These are phyloP conservation scores for Chaunax sp. DNA, from an alignment of 2,797 vertebrate species.

Conservation along the genomic window DNA sequence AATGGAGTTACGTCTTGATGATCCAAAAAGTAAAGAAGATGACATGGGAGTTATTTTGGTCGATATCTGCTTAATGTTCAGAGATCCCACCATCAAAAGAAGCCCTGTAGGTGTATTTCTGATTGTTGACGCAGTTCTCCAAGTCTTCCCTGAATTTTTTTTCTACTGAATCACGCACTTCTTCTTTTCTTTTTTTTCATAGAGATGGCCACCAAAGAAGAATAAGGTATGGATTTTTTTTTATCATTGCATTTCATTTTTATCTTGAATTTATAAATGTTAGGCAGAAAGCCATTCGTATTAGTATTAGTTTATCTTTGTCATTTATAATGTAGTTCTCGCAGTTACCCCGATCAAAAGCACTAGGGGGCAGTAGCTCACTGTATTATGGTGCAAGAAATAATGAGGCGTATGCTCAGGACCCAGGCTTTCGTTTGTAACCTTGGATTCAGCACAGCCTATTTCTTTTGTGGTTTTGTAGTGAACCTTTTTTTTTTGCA, in stretches of 20 bases:
- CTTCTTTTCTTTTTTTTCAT: constrained; percentile 10
- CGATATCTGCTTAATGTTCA: constrained; percentile 88
- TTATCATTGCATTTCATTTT: constrained; percentile 7
- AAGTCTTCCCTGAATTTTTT: constrained; percentile 18
- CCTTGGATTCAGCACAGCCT: constrained; percentile 62
- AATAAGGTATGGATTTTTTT: constrained; percentile 71
- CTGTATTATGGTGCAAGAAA: constrained; percentile 79
- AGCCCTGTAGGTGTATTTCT: constrained; percentile 71
- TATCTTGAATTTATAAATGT: neutral
- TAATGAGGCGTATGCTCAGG: constrained; percentile 47
- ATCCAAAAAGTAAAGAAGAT: constrained; percentile 92
- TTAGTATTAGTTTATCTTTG: neutral
- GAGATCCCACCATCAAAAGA: constrained; percentile 91
- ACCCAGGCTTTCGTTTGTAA: constrained; percentile 66
- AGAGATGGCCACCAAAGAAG: constrained; percentile 89
- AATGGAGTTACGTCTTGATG: constrained; percentile 87
- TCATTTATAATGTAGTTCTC: neutral
- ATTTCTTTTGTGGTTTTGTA: constrained; percentile 61
- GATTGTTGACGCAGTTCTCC: constrained; percentile 29
- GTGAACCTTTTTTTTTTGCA: constrained; percentile 45
- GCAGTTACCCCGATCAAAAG: constrained; percentile 40
- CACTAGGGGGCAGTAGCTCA: constrained; percentile 95
- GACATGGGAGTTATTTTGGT: constrained; percentile 93
- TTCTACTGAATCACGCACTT: constrained; percentile 36
- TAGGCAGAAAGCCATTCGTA: neutral